These are phyloP conservation scores for Halictus ligatus DNA, from an alignment of 2,888 invertebrate species.

Conservation along the genomic window DNA sequence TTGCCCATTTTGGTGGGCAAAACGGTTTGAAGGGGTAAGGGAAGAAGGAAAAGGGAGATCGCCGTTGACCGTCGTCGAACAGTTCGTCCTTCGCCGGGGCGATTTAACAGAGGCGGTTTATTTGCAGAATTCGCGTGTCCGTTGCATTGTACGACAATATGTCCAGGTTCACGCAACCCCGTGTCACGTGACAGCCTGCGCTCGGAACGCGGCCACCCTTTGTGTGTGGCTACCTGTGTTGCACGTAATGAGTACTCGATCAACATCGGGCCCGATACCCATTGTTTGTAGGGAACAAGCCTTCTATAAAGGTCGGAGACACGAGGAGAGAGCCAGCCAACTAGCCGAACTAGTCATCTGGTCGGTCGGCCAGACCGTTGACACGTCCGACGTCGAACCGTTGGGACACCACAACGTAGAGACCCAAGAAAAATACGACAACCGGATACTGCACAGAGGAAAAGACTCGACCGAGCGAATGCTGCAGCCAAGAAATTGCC, in stretches of 20 bases:
- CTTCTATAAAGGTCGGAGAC: conserved; percentile 35
- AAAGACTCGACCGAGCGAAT: neutral
- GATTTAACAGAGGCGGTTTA: neutral
- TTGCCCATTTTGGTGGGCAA: too few relatives aligned
- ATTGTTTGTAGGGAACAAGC: conserved; percentile 46
- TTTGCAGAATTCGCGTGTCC: conserved; percentile 22
- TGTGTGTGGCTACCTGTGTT: conserved; percentile 31
- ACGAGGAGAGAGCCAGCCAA: conserved; percentile 2
- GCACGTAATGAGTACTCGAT: conserved; percentile 46
- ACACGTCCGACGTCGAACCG: conserved; percentile 7
- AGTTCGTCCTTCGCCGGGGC: neutral
- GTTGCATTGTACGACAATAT: conserved; percentile 17
- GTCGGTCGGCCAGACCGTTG: conserved; percentile 26
- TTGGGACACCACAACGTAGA: neutral
- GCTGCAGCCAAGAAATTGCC: neutral
- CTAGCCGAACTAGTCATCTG: neutral
- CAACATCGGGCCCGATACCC: conserved; percentile 32
- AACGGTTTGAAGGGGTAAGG: neutral
- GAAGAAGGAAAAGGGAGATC: neutral
- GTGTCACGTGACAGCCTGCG: conserved; percentile 12
- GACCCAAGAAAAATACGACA: neutral
- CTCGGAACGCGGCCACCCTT: conserved; percentile 7
- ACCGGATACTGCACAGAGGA: neutral
- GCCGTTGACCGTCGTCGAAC: neutral
- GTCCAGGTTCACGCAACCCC: conserved; percentile 28